Evolutionary conservation across 2,797 vertebrate species (phyloP).

Genomic region (Oceanodroma leucorhoa): DNA sequence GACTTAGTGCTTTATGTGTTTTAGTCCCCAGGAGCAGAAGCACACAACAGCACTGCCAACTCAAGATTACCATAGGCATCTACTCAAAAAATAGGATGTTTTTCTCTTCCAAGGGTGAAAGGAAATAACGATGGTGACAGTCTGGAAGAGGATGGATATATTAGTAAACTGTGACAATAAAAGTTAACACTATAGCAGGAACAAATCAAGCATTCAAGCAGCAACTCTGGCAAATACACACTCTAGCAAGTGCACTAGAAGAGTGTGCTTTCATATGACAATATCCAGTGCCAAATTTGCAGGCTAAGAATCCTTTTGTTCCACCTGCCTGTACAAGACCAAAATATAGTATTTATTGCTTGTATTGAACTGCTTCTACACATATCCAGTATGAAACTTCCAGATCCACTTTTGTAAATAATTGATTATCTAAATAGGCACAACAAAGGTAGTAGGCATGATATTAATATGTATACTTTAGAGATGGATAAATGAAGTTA

Average conservation of each 20-base stretch:
- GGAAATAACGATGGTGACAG: conserved; percentile 43
- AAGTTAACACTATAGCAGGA: conserved; percentile 49
- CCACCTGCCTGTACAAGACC: neutral
- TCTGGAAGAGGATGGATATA: conserved; percentile 49
- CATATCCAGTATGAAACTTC: neutral
- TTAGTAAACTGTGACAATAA: conserved; percentile 66
- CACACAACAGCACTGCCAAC: neutral
- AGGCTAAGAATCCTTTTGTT: conserved; percentile 26
- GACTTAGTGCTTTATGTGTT: neutral
- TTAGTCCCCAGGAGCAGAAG: neutral
- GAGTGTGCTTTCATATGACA: conserved; percentile 10
- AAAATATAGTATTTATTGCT: neutral
- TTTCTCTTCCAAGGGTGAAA: conserved; percentile 33
- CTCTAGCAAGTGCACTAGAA: neutral
- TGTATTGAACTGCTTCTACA: neutral
- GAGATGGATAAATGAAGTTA: neutral
- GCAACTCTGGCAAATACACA: conserved; percentile 42
- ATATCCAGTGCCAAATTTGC: neutral
- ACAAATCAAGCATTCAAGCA: conserved; percentile 54
- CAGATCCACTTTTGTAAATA: neutral
- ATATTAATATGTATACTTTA: neutral
- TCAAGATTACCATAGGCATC: conserved; percentile 12
- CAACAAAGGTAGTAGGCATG: neutral
- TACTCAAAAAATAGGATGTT: conserved; percentile 19
- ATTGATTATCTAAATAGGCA: neutral